Conservation (phyloP, 2,888 invertebrate species). For the Copidosoma aretas region DNA sequence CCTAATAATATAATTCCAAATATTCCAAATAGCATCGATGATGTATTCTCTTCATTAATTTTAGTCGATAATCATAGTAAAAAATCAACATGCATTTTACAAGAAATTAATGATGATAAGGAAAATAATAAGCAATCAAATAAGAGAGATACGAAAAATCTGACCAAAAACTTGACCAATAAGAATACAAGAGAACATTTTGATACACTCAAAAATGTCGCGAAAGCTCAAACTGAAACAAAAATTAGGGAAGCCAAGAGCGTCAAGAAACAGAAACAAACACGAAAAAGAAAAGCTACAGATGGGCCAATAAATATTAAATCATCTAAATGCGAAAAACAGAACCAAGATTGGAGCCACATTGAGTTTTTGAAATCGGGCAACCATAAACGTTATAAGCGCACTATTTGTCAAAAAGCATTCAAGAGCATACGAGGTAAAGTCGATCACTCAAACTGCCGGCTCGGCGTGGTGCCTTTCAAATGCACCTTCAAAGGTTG, state of each 20-base stretch:
- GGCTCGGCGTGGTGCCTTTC: conserved; percentile 55
- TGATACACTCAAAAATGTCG: neutral
- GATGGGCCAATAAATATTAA: neutral
- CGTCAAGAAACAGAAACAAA: neutral
- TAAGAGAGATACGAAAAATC: neutral
- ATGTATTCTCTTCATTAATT: no score
- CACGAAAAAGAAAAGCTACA: neutral
- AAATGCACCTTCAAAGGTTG: conserved; percentile 62
- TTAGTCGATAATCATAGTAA: neutral
- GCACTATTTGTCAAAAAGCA: conserved; percentile 72
- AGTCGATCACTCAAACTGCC: conserved; percentile 17
- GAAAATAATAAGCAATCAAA: conserved; percentile 19
- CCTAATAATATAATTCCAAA: no score
- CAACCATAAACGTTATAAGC: conserved; percentile 67
- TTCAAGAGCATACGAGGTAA: conserved; percentile 51
- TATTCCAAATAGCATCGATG: no score
- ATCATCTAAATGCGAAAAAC: neutral
- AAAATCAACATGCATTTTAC: neutral
- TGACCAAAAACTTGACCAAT: neutral
- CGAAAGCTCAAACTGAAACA: neutral
- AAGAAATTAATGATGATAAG: conserved; percentile 20
- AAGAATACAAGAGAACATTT: neutral
- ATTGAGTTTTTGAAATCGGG: conserved; percentile 60
- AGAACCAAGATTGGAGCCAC: conserved; percentile 49
- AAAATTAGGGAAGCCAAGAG: neutral